Evolutionary conservation across 2,113 vertebrate species (phyloP), one percentile per base, ranked within the genome.

Genomic region (Probosciger aterrimus): DNA sequence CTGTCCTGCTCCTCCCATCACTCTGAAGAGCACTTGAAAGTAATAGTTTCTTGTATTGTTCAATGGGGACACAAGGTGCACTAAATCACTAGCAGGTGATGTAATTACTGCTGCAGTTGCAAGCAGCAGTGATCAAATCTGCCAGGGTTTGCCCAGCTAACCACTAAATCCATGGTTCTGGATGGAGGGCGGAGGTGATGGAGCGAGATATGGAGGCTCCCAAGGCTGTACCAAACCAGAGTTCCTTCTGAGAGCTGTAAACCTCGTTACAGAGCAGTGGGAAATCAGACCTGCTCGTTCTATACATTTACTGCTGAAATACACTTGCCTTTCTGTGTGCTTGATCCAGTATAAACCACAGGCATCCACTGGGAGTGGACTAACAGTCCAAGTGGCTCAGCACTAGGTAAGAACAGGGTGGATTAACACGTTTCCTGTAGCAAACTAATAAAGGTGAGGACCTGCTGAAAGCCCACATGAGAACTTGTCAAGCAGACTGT

Each of bases 361-460:
- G 85, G 86, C 70, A 93, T 49, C 93, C 95, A 74, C 82, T 11
- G 88, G 92, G 92, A 96, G 86, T n/a, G n/a, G n/a, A n/a, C 75
- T 47, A 52, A 7, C 90, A 92, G 70, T 87, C 90, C 79, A 52
- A 79, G 88, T 43, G 71, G 90, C 85, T 76, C 33, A 5, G 79
- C 37, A 44, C 44, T 39, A 57, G 85, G 88, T 82, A 93, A 65
- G 85, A 90, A 88, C 74, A 71, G 53, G 49, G 78, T 19, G 85
- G 90, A 95, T 95, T 96, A 94, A 79, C 63, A 82, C 2, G 0
- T 80, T 94, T 84, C 81, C 73, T 14, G 2, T 6, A 24, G 90
- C 73, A 94, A 91, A 74, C 80, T 31, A 74, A 91, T 89, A 87
- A 95, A 92, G 89, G 87, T 84, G 84, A 95, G 83, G 90, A 84